Base-by-base conservation (phyloP, 2,888 invertebrate genomes). In the Aphodius sticticus region DNA sequence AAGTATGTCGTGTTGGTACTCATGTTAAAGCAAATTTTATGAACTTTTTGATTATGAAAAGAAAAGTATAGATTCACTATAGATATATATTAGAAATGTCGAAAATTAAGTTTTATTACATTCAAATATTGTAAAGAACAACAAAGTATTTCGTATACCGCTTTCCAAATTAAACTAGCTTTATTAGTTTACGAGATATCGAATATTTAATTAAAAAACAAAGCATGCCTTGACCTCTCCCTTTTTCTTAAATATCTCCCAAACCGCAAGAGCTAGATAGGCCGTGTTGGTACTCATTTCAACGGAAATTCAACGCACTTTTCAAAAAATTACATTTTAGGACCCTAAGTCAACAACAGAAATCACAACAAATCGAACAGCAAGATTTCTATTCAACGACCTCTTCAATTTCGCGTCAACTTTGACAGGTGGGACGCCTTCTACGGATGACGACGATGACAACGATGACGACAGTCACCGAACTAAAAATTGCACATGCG, bases 401-500 rank as follows among this genome's bases (percentile, higher is more conserved):
- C 90, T 95, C 81, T 94, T 95, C 87, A 12, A 89, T 94, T 82
- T 93, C 93, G 85, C 91, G 90, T 74, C 90, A 90, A 80, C 77
- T n/a, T 83, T 92, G 69, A 88, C 92, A 78, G 91, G 91, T 69
- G 82, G 90, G 70, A 90, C 91, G 78, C 83, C 91, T 37, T 88
- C 91, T 72, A 91, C 91, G 77, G 92, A 91, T 78, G 92, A 92
- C 84, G 92, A 91, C 83, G 92, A 92, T 74, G 93, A 93, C 80
- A 92, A 92, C n/a, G 90, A 88, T 53, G 87, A 91, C 53, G 91
- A 92, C 69, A 90, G 91, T 38, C 90, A 91, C 74, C 89, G 89
- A 84, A 87, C 92, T 75, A 92, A 92, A 86, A 94, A 93, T 84
- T 96, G 96, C 87, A 92, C 94, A 71, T 96, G 96, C 88, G 95